Percentiles rank a stretch among this genome's conserved stretches.
These are phyloP conservation scores for Periophthalmus magnuspinnatus DNA, from an alignment of 2,797 vertebrate species.

Conservation along the genomic window DNA sequence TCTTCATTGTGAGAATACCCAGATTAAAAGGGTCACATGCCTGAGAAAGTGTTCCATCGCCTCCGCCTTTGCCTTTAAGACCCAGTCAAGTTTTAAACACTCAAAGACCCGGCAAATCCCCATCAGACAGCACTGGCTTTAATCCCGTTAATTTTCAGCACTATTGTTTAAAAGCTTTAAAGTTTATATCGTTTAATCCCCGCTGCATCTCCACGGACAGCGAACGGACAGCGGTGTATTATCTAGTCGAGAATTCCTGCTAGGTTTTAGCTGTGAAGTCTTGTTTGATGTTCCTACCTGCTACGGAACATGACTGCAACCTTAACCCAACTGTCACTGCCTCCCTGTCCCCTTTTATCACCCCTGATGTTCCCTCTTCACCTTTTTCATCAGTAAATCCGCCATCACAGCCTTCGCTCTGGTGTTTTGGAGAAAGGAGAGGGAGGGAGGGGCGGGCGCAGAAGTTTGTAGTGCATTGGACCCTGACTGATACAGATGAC, in stretches of 20 bases:
- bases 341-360: slow-evolving; percentile 84
- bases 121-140: slow-evolving; percentile 78
- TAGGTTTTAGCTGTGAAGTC: slow-evolving; percentile 80
- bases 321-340: slow-evolving; percentile 85
- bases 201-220: slow-evolving; percentile 75
- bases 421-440: slow-evolving; percentile 26
- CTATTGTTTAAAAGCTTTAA: slow-evolving; percentile 85
- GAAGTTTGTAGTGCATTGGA: slow-evolving; percentile 25
- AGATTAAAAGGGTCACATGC: slow-evolving; percentile 79
- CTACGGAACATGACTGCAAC: slow-evolving; percentile 81
- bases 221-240: slow-evolving; percentile 78
- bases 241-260: slow-evolving; percentile 82
- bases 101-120: slow-evolving; percentile 81
- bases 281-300: slow-evolving; percentile 85
- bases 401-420: slow-evolving; percentile 67
- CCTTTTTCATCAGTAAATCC: slow-evolving; percentile 74
- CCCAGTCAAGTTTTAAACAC: slow-evolving; percentile 78
- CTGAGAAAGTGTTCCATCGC: slow-evolving; percentile 61
- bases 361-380: slow-evolving; percentile 73
- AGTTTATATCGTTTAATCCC: slow-evolving; percentile 85
- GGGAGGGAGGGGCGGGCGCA: slow-evolving; percentile 18
- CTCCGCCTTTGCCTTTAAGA: slow-evolving; percentile 35
- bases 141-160: slow-evolving; percentile 84
- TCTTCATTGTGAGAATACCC: slow-evolving; percentile 72
- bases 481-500: slow-evolving; percentile 14